A percentile compares a stretch with the other conserved stretches of the same genome.
These are phyloP conservation scores for Caerostris darwini DNA, from an alignment of 1,140 invertebrate species.

Conservation along the genomic window DNA sequence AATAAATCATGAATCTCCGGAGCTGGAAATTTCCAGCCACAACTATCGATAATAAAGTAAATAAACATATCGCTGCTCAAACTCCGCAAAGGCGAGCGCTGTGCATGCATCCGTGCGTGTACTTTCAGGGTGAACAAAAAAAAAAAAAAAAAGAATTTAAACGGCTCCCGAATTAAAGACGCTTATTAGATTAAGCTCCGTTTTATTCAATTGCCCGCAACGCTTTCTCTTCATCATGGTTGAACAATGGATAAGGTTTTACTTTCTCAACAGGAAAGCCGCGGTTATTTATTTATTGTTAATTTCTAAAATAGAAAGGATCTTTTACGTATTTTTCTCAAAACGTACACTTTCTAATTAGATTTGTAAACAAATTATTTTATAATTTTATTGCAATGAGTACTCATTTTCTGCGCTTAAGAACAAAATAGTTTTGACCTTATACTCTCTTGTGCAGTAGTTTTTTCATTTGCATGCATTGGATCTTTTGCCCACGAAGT, in stretches of 20 bases:
- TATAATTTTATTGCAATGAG: too few relatives aligned
- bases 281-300: neutral
- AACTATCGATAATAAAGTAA: neutral
- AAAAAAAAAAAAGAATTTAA: slow-evolving; percentile 15
- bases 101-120: too few relatives aligned
- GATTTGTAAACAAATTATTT: too few relatives aligned
- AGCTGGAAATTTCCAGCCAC: neutral
- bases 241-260: neutral
- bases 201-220: neutral
- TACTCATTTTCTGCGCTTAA: too few relatives aligned
- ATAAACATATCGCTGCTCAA: neutral
- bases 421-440: too few relatives aligned
- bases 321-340: too few relatives aligned
- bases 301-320: too few relatives aligned
- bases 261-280: neutral
- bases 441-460: too few relatives aligned
- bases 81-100: neutral
- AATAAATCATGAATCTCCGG: slow-evolving; percentile 24
- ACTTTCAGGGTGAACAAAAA: neutral
- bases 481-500: too few relatives aligned
- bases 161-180: neutral
- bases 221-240: neutral
- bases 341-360: too few relatives aligned
- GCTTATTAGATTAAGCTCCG: neutral
- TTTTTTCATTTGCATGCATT: too few relatives aligned